Evolutionary conservation across 2,797 vertebrate genomes (phyloP).

Genomic region (Myotis daubentonii): DNA sequence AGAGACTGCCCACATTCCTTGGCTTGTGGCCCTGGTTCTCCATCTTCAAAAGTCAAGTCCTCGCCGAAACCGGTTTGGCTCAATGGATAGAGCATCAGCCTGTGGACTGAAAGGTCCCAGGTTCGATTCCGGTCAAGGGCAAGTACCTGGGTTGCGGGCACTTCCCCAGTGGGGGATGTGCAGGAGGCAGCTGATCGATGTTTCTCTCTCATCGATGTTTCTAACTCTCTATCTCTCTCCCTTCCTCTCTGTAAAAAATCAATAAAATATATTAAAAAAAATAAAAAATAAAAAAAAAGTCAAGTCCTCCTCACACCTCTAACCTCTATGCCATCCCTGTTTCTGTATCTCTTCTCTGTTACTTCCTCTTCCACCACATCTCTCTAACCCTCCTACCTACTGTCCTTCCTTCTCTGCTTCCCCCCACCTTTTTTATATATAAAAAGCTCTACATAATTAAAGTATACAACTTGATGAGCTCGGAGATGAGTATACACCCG

Average conservation of each 20-base stretch:
- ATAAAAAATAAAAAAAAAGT: neutral
- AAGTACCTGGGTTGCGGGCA: no score
- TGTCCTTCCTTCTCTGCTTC: neutral
- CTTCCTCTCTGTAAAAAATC: no score
- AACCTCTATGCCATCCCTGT: rapidly evolving
- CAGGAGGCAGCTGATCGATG: no score
- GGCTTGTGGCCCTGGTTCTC: neutral
- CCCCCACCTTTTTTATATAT: neutral
- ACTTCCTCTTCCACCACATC: neutral
- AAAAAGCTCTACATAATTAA: neutral
- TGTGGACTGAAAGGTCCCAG: no score
- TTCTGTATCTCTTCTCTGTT: neutral
- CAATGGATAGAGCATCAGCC: no score
- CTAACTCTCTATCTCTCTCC: no score
- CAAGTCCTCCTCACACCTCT: neutral
- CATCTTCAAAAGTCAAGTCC: neutral
- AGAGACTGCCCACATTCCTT: neutral
- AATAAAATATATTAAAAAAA: no score
- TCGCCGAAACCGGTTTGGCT: no score
- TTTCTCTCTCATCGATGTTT: no score
- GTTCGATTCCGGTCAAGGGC: no score
- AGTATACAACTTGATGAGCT: neutral
- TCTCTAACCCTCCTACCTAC: neutral
- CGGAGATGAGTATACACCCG: neutral
- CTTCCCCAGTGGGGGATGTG: no score